Evolutionary conservation across 1,140 invertebrate genomes (phyloP).

Genomic region (Akabosia matsudoensis): DNA sequence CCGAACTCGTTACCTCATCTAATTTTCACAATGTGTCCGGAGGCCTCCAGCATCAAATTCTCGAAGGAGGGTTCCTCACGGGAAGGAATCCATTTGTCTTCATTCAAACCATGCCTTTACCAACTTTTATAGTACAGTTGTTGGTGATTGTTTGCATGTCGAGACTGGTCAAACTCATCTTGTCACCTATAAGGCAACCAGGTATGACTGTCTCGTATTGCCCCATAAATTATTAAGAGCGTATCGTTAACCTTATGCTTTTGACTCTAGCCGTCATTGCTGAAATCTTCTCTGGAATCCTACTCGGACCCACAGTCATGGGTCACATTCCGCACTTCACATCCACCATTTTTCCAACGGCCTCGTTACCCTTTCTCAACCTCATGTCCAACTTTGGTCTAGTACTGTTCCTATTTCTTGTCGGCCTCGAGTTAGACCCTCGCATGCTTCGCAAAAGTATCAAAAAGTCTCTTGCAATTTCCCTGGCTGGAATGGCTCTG

Average conservation of each 20-base stretch:
- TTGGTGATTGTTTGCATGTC: slow-evolving; percentile 39
- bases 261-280: slow-evolving; percentile 25
- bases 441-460: slow-evolving; percentile 36
- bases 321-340: slow-evolving; percentile 41
- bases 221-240: no score
- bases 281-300: slow-evolving; percentile 37
- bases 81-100: slow-evolving; percentile 36
- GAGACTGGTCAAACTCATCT: slow-evolving; percentile 33
- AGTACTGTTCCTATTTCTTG: slow-evolving; percentile 46
- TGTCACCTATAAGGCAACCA: slow-evolving; percentile 35
- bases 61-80: slow-evolving; percentile 34
- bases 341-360: slow-evolving; percentile 37
- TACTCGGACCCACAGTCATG: slow-evolving; percentile 34
- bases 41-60: background rate
- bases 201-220: no score
- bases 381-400: slow-evolving; percentile 44
- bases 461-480: slow-evolving; percentile 38
- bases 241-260: background rate
- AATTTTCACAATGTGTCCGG: background rate
- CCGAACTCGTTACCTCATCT: no score
- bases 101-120: background rate
- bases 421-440: slow-evolving; percentile 46
- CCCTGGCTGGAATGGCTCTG: slow-evolving; percentile 46
- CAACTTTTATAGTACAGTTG: slow-evolving; percentile 37
- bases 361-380: slow-evolving; percentile 37